Evolutionary conservation across 1,140 invertebrate species (phyloP), one percentile per base, ranked within the genome.

Genomic region (Lutraria rhynchaena): DNA sequence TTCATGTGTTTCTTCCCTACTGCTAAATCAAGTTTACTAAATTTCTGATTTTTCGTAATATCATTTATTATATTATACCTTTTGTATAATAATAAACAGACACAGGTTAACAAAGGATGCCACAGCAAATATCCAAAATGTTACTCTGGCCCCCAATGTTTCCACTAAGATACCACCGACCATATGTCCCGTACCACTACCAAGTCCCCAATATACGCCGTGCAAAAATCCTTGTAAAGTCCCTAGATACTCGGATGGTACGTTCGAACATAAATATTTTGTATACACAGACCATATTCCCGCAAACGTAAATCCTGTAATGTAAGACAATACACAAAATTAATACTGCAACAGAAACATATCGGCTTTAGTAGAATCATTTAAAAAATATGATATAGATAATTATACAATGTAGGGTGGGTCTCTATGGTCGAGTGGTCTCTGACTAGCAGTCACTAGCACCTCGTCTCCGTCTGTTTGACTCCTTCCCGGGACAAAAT

Each of bases 151-250:
- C 0, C 84, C 84, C 19, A 74, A 29, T 17, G 57, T 67, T 22
- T 85, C 63, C 2, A 83, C 78, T 5, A 77, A 29, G 1, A 85
- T 53, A 9, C 84, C 84, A 37, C 81, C 82, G 13, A 82, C 58
- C 74, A 85, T 74, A 58, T 53, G 37, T 55, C 84, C 84, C 22
- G 77, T 73, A 17, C 84, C 84, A 11, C 77, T 61, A 2, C 84
- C 84, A 13, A 86, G 53, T 19, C 84, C 84, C 84, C 84, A 86
- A 41, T 83, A 86, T 13, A 86, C 77, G 5, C 84, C 84, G 44
- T 86, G 84, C 7, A 86, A 65, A 15, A 86, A 83, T 2, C 84
- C 84, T 53, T 86, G 84, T 53, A 86, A 58, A 7, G 81, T 83
- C 0, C 76, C 82, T 9, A 86, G 27, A 53, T 82, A 82, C 35